Evolutionary conservation across 2,797 vertebrate species (phyloP), one percentile per base, ranked within the genome.

Genomic region (Characodon lateralis): DNA sequence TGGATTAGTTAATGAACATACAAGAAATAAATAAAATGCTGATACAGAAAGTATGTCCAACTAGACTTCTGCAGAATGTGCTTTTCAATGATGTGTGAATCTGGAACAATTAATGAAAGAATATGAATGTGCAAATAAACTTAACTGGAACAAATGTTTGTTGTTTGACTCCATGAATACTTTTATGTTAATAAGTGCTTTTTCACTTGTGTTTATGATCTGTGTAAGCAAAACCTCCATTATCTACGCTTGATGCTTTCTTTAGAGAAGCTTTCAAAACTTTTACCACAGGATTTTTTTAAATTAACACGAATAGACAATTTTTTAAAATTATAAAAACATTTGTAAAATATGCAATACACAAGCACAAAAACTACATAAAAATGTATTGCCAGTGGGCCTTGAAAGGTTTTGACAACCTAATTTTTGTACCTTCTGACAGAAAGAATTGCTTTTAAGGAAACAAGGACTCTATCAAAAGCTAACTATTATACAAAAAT

Each of bases 51-150:
- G 78, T 75, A 53, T 75, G 72, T 85, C 43, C 35, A 80, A 76
- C 46, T 79, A 78, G 58, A 80, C 63, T 72, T 78, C 72, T 77
- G 80, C 83, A 85, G 82, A 89, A 84, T 83, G 87, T 89, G 89
- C 89, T 91, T 91, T 63, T 83, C 76, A 81, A 83, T 83, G 82
- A 84, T 87, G 69, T 88, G 82, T 91, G 88, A 87, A 85, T 84
- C 86, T 92, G 87, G 77, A 86, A 89, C 72, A 53, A 87, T 35
- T 87, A 81, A 90, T 78, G 88, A 86, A 91, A 85, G 75, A 85
- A 87, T 71, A 90, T 84, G 81, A 88, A 83, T 78, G 78, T 84
- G 83, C 88, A 85, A 95, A 95, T 95, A 95, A 96, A 95, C 46
- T 63, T n/a, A 79, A 89, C 66, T 89, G 83, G 71, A 92, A 78